Evolutionary conservation across 1,140 invertebrate genomes (phyloP), one percentile per base, ranked within the genome.

Genomic region (Macrosteles quadrilineatus): DNA sequence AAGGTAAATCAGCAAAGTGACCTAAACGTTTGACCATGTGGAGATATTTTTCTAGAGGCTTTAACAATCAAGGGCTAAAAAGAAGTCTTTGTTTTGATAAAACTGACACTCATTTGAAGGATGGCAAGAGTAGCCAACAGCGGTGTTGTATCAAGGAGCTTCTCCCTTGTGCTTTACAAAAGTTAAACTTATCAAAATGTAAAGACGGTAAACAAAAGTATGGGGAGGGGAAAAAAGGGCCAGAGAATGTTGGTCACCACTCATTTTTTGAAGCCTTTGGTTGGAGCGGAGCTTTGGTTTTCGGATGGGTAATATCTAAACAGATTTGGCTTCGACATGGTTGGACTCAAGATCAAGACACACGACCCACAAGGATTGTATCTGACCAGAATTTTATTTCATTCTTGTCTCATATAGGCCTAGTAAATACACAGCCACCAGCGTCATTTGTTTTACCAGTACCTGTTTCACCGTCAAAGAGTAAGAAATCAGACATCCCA

Each of bases 201-300:
- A 4, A 36, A 36, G 32, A 36, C 14, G 14, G 32, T 36, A 36
- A 14, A 36, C 32, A 36, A 36, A 4, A 36, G 32, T 6, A 36
- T 14, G 14, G 32, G 14, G 32, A 36, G 14, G 32, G 14, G 4
- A 36, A 14, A 6, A 4, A 59, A 29, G 6, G n/a, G 9, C 9
- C 55, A 6, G 12, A 29, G 2, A 59, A 59, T 59, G 25, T 59
- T 29, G 55, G 55, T 59, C 23, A 30, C 6, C 55, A 59, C 27
- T 21, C 55, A 59, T 59, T 59, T 59, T 59, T 59, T 27, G 55
- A 59, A 59, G 55, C 55, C 6, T 59, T 59, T 30, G 55, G 55
- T 25, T 59, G 55, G 55, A 59, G 55, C 27, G 55, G 55, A 59
- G 55, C 55, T 59, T 6, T 59, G 25, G 55, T 59, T 25, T 59